Evolutionary conservation across 2,888 invertebrate species (phyloP), one percentile per base, ranked within the genome.

Genomic region (Ceramica pisi): DNA sequence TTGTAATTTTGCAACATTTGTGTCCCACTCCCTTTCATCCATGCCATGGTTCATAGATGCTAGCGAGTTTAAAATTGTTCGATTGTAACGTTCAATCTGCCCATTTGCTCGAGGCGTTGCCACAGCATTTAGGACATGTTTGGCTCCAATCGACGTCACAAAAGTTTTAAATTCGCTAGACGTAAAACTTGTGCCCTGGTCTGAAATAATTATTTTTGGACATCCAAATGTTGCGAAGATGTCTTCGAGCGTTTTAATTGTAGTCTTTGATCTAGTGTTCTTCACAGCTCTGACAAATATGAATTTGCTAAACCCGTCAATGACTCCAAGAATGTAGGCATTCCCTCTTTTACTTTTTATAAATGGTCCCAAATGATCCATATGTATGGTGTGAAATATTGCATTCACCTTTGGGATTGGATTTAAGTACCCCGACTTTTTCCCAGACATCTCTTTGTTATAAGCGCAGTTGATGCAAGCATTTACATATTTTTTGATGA

Each of bases 141-240:
- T 69, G 16, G 31, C 19, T 38, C 62, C 62, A 31, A 53, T 69
- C 10, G 55, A 31, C 1, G 19, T 19, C 6, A 63, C 35, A 46
- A 48, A 63, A n/a, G 19, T 44, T 21, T 53, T 55, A 6, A 59
- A 65, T 14, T 26, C 63, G 5, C 31, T 4, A 12, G 57, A 44
- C 3, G 64, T 70, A 51, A 70, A 70, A 48, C 51, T 59, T 19
- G 63, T 59, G 3, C 70, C 57, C 10, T 51, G 63, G 23, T 64
- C 63, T 12, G 59, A 57, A 14, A 64, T 59, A 31, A 70, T 50
- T 1, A 41, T 3, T 41, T 63, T 57, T 3, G 64, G 69, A 21
- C n/a, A 16, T 3, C 64, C 63, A 57, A 50, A 46, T 51, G 35
- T 44, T 21, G 41, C 48, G 41, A 62, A 68, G 16, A 60, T 44